Conservation (phyloP, 1,140 invertebrate genomes). For the Elymnias hypermnestra region DNA sequence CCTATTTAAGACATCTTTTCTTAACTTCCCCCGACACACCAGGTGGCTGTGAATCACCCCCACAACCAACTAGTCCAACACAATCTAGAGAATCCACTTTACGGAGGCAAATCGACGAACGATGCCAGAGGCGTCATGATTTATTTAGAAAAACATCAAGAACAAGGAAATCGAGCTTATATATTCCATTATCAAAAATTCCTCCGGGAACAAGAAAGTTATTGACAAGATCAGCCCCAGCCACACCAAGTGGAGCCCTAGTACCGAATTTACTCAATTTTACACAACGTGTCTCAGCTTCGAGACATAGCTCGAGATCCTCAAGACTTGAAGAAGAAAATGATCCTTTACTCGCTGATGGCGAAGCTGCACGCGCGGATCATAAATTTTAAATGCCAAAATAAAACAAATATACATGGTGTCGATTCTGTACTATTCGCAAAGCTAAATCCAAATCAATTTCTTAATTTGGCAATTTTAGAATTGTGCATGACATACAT, state of each 20-base stretch:
- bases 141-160: constrained; percentile 52
- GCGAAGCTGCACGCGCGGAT: constrained; percentile 74
- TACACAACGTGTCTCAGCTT: constrained; percentile 63
- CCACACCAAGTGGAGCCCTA: constrained; percentile 81
- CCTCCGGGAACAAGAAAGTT: constrained; percentile 18
- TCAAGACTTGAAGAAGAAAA: constrained; percentile 77
- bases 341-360: constrained; percentile 77
- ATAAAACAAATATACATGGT: too few relatives aligned
- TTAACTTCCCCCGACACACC: constrained; percentile 42
- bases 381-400: constrained; percentile 56
- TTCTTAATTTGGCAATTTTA: too few relatives aligned
- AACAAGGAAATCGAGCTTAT: constrained; percentile 76
- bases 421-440: too few relatives aligned
- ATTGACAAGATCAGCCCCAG: constrained; percentile 81
- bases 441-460: too few relatives aligned
- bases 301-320: constrained; percentile 67
- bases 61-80: constrained; percentile 86
- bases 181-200: constrained; percentile 30
- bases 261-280: constrained; percentile 74
- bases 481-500: too few relatives aligned
- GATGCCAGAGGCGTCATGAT: constrained; percentile 44
- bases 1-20: constrained; percentile 41
- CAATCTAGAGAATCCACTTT: constrained; percentile 62
- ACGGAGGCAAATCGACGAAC: constrained; percentile 47
- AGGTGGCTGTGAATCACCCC: constrained; percentile 79